Evolutionary conservation across 1,140 invertebrate species (phyloP), one percentile per base, ranked within the genome.

Genomic region (Zaprionus kolodkinae): DNA sequence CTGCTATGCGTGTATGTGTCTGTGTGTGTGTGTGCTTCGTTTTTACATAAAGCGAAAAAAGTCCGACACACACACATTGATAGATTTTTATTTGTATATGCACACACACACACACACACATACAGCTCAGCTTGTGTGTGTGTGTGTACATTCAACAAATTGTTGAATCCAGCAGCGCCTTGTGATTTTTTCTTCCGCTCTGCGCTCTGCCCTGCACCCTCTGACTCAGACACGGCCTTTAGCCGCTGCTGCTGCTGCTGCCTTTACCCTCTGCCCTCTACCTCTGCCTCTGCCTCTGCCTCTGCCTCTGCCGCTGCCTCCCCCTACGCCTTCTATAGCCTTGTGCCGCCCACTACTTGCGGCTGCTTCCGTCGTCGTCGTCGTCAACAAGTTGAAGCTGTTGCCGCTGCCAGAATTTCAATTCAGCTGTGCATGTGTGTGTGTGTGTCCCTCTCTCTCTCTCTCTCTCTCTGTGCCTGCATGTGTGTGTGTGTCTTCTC

Each of bases 311-410:
- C n/a, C n/a, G n/a, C n/a, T n/a, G n/a, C n/a, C 13, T n/a, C 1
- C 6, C 40, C n/a, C 40, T 30, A 30, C 7, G 6, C 15, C n/a
- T 38, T 1, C 59, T 65, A 7, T 30, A 54, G 63, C 25, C 59
- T 43, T 65, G 35, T 38, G 64, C 72, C 79, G 81, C 83, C 83
- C 84, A 88, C 83, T 78, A 87, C 71, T 84, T 78, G 78, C 72
- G 69, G 72, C 70, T 72, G 78, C 69, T 73, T 82, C 81, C 81
- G 82, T 84, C 84, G 84, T 84, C 84, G 80, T 88, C 84, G 89
- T 84, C 84, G 80, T 88, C 84, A 88, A 88, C 84, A 88, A 88
- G 84, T 88, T 88, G 84, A 88, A 88, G 84, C 69, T 89, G 85
- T 87, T 83, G 84, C 84, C 79, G 77, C 69, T 76, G 69, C 69